Evolutionary conservation across 2,888 invertebrate genomes (phyloP), one percentile per base, ranked within the genome.

Genomic region (Brachyptera risi): DNA sequence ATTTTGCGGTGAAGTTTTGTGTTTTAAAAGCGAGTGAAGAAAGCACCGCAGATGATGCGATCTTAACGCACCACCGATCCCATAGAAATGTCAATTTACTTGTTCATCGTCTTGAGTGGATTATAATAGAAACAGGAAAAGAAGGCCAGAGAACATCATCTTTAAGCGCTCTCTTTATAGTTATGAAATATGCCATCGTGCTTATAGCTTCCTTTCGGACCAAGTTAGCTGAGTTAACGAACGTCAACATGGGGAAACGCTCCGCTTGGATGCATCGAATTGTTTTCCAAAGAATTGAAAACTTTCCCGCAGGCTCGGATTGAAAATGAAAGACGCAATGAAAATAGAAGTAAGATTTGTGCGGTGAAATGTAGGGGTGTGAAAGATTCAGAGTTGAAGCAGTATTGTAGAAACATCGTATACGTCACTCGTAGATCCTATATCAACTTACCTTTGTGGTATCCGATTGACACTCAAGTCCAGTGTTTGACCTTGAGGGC

Each of bases 401-500:
- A 21, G n/a, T 49, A 19, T 50, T 26, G 50, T n/a, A 17, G 11
- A 23, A 37, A 35, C 27, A 24, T 56, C 50, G 19, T 35, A 40
- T 15, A n/a, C 26, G 15, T 15, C 38, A 19, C n/a, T 17, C 3
- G n/a, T 5, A 2, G 19, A 24, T n/a, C n/a, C 19, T 35, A 3
- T 47, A 17, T 38, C 9, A 15, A 58, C 67, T 72, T 79, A 91
- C 90, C 91, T 90, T 82, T 90, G 90, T 74, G 87, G 86, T 76
- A 91, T 83, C 76, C 90, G 83, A 77, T 88, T 90, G 70, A 92
- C 91, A 77, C 91, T 91, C 75, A 92, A 85, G 80, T 92, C 92
- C 75, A 92, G 82, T 70, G 92, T 92, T 76, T 92, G 92, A 70
- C 92, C 92, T 79, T 92, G 92, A 66, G 92, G 92, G 80, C 91